These are phyloP conservation scores for Deroplatys truncata DNA, from an alignment of 2,888 invertebrate species.

Conservation along the genomic window DNA sequence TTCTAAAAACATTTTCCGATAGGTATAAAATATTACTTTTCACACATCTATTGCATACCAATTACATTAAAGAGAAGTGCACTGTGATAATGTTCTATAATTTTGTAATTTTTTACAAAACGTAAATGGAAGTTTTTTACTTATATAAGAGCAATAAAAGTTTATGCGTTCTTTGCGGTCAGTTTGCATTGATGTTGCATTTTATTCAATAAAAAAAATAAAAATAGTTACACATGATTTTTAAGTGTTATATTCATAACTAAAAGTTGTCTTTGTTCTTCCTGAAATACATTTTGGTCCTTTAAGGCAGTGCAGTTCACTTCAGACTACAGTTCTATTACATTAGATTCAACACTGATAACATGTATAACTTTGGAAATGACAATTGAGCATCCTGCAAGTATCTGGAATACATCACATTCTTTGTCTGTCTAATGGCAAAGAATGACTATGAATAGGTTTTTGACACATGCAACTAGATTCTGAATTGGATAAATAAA, in stretches of 20 bases:
- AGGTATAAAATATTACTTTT: neutral
- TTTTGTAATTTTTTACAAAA: neutral
- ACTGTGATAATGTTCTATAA: neutral
- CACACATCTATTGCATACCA: neutral
- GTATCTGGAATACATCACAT: neutral
- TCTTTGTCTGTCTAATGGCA: neutral
- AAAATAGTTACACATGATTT: neutral
- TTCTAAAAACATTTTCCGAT: neutral
- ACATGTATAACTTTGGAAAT: neutral
- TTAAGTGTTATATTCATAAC: neutral
- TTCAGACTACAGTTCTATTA: neutral
- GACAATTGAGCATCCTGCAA: neutral
- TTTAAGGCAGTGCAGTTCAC: neutral
- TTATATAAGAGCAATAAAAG: neutral
- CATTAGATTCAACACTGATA: neutral
- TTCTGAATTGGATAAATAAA: neutral
- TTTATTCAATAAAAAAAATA: neutral
- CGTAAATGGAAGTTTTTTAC: neutral
- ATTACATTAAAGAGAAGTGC: neutral
- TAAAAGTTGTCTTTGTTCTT: neutral
- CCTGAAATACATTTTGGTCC: neutral
- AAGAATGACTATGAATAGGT: neutral
- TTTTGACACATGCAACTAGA: neutral
- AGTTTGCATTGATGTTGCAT: neutral
- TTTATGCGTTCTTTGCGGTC: neutral